Conservation (phyloP, 2,888 invertebrate species). For the Cistogaster globosa region DNA sequence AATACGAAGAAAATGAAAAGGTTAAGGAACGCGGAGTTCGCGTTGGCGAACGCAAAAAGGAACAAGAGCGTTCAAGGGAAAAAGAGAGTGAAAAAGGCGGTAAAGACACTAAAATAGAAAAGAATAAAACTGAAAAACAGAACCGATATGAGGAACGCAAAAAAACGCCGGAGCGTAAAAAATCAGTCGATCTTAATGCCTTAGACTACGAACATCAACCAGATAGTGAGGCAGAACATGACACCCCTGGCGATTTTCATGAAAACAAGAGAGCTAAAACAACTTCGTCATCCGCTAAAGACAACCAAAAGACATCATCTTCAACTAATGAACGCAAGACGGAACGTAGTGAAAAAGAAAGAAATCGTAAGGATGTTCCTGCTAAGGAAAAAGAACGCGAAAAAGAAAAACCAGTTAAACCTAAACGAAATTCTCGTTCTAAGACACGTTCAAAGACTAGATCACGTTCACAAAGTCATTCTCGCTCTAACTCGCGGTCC, state of each 20-base stretch:
- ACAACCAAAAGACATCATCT: conserved; percentile 34
- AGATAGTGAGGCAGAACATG: conserved; percentile 81
- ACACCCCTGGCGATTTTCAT: conserved; percentile 55
- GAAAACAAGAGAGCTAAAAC: conserved; percentile 30
- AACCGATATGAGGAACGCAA: conserved; percentile 63
- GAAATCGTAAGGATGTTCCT: conserved; percentile 38
- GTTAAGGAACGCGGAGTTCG: conserved; percentile 57
- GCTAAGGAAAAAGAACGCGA: conserved; percentile 68
- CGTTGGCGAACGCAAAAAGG: conserved; percentile 68
- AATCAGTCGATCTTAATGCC: conserved; percentile 88
- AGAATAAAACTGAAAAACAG: conserved; percentile 51
- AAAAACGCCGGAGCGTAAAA: conserved; percentile 76
- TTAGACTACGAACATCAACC: conserved; percentile 88
- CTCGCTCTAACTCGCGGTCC: conserved; percentile 73
- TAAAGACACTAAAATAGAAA: conserved; percentile 65
- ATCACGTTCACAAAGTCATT: conserved; percentile 64
- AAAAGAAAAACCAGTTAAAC: conserved; percentile 58
- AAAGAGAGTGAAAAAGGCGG: conserved; percentile 54
- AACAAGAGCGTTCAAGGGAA: conserved; percentile 63
- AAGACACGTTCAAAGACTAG: conserved; percentile 65
- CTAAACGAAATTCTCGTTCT: conserved; percentile 60
- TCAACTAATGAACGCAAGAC: conserved; percentile 43
- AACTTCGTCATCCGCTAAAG: conserved; percentile 26
- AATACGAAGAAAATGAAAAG: conserved; percentile 71
- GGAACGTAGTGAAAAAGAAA: conserved; percentile 52